Conservation (phyloP, 1,140 invertebrate species). For the Ips typographus region DNA sequence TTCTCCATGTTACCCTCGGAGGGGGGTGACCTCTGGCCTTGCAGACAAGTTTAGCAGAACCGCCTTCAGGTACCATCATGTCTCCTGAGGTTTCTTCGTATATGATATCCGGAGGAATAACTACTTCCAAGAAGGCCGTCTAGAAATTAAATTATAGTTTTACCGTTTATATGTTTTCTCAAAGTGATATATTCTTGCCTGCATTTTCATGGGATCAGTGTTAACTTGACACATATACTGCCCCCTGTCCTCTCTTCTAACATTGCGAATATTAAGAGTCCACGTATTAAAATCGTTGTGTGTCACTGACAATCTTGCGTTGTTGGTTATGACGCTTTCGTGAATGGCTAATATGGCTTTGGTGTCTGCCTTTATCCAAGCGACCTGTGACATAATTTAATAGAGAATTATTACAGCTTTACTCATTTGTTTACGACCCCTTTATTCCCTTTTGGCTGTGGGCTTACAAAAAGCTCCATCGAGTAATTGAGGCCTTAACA, state of each 20-base stretch:
- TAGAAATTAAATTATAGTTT: slow-evolving; percentile 46
- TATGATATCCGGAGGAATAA: slow-evolving; percentile 88
- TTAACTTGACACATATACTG: slow-evolving; percentile 93
- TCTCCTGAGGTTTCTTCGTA: slow-evolving; percentile 86
- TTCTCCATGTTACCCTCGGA: slow-evolving; percentile 81
- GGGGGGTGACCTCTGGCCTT: slow-evolving; percentile 81
- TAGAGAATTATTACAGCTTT: slow-evolving; percentile 13
- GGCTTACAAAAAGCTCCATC: no score
- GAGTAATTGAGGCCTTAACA: no score
- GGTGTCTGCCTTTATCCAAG: slow-evolving; percentile 90
- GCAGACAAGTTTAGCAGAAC: slow-evolving; percentile 83
- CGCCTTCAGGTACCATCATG: slow-evolving; percentile 88
- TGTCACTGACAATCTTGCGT: slow-evolving; percentile 79
- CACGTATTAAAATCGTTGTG: slow-evolving; percentile 86
- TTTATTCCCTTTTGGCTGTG: no score
- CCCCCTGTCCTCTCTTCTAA: slow-evolving; percentile 80
- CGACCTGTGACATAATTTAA: slow-evolving; percentile 63
- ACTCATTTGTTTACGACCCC: background rate
- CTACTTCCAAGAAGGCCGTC: slow-evolving; percentile 83
- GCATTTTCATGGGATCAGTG: slow-evolving; percentile 91
- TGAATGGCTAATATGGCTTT: slow-evolving; percentile 90
- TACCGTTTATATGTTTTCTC: background rate
- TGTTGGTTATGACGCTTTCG: slow-evolving; percentile 90
- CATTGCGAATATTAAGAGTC: slow-evolving; percentile 81
- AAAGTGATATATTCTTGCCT: slow-evolving; percentile 58